phyloP scores from a whole-genome alignment of 1,140 invertebrate species.

The Drosophila simulans region DNA sequence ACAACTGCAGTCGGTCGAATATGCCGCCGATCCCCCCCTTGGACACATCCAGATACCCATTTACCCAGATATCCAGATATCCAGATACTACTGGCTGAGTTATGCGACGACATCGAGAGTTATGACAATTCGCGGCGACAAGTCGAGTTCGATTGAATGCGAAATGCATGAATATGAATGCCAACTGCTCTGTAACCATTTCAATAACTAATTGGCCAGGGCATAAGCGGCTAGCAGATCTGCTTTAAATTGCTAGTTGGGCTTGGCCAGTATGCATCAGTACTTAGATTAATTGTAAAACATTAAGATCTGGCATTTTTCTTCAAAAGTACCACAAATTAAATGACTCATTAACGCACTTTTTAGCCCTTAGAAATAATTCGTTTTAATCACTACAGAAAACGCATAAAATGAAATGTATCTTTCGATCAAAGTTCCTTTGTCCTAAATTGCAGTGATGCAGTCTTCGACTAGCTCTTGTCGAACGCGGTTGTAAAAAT shows the following conservation, averaged over 20 bases:
- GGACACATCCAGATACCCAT: conserved; percentile 10
- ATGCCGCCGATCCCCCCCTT: not conserved
- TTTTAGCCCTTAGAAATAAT: too few species aligned
- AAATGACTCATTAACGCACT: not conserved
- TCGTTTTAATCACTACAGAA: not conserved
- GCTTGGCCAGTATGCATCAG: not conserved
- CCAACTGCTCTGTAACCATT: conserved; percentile 50
- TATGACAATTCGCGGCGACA: conserved; percentile 71
- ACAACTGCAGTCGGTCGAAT: not conserved
- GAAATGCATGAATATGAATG: conserved; percentile 58
- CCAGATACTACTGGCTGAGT: conserved; percentile 45
- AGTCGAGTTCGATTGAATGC: conserved; percentile 41
- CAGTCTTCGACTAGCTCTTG: too few species aligned
- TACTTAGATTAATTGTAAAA: too few species aligned
- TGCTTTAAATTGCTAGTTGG: conserved; percentile 11
- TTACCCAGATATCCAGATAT: conserved; percentile 13
- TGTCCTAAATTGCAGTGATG: not conserved
- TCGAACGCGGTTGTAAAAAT: too few species aligned
- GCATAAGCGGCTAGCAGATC: conserved; percentile 7
- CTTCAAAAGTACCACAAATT: conserved; percentile 3
- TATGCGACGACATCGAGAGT: conserved; percentile 67
- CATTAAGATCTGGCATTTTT: conserved; percentile 15
- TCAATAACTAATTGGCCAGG: conserved; percentile 46
- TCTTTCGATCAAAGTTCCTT: not conserved
- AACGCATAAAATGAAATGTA: not conserved